phyloP scores from a whole-genome alignment of 2,797 vertebrate species.

The Sciaenops ocellatus region DNA sequence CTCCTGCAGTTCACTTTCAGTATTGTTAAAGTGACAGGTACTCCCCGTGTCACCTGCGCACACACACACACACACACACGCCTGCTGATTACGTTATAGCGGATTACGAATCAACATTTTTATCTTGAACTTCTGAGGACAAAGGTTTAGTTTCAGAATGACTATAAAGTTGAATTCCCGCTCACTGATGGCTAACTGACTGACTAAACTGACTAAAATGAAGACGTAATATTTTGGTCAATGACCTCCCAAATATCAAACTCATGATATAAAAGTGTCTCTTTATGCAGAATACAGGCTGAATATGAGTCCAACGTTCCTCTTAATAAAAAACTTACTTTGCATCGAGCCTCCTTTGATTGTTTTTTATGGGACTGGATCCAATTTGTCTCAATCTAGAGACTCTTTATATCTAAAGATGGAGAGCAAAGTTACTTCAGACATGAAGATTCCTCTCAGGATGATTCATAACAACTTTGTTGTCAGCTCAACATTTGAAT shows the following conservation, averaged over 20 bases:
- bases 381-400: not conserved
- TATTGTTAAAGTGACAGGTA: constrained; percentile 7
- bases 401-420: too few species aligned
- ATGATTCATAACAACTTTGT: too few species aligned
- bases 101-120: not conserved
- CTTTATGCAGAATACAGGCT: not conserved
- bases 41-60: constrained; percentile 9
- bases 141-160: constrained; percentile 19
- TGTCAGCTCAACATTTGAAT: too few species aligned
- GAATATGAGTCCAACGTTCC: not conserved
- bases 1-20: not conserved
- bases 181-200: rapidly evolving
- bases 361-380: not conserved
- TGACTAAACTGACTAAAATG: too few species aligned
- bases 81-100: not conserved
- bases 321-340: too few species aligned
- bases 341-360: too few species aligned
- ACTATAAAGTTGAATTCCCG: not conserved
- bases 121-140: not conserved
- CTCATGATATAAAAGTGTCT: not conserved
- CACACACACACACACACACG: constrained; percentile 1
- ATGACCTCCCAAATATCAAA: not conserved
- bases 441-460: too few species aligned
- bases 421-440: too few species aligned
- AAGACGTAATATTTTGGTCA: not conserved